Evolutionary conservation across 2,888 invertebrate genomes (phyloP), one percentile per base, ranked within the genome.

Genomic region (Reticulitermes lucifugus): DNA sequence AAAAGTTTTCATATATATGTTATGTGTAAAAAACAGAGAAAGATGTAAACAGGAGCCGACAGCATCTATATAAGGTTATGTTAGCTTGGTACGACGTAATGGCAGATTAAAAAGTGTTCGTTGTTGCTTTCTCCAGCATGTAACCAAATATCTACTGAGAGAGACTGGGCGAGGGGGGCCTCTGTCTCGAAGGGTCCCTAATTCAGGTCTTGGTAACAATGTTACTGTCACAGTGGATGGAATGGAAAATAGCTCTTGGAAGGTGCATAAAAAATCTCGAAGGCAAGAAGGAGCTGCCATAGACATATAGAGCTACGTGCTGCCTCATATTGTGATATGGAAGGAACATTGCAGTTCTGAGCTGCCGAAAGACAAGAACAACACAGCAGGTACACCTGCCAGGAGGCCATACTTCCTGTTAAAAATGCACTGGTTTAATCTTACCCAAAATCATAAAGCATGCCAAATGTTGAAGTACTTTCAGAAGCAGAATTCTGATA

Each of bases 61-160:
- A 86, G 77, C 65, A 43, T 85, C 65, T 81, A 43, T 81, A 86
- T 84, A 82, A 86, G 77, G 75, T 84, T 86, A 86, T 80, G 83
- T 73, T 73, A 75, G 79, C 65, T 81, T 77, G 75, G 59, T 43
- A 60, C 65, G 29, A 73, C 84, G 65, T 84, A 84, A 82, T 86
- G 86, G 86, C 77, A 86, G 86, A 86, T 86, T 86, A 86, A 84
- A 81, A 86, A 83, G 73, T 80, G 77, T 83, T 83, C 85, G 55
- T 79, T 82, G 82, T 79, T 85, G 71, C 80, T 79, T 43, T 60
- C 79, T 60, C 79, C 80, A 55, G 29, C 71, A 41, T 80, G 85
- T 85, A 83, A 83, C 80, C 83, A 83, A 85, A 85, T 85, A 85
- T 83, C 73, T 71, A 22, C 35, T 43, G 46, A 43, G 41, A 73